Percentiles rank a stretch among this genome's conserved stretches.
Evolutionary conservation across 2,888 invertebrate species (phyloP).

Genomic region (Lasioglossum oenotherae): DNA sequence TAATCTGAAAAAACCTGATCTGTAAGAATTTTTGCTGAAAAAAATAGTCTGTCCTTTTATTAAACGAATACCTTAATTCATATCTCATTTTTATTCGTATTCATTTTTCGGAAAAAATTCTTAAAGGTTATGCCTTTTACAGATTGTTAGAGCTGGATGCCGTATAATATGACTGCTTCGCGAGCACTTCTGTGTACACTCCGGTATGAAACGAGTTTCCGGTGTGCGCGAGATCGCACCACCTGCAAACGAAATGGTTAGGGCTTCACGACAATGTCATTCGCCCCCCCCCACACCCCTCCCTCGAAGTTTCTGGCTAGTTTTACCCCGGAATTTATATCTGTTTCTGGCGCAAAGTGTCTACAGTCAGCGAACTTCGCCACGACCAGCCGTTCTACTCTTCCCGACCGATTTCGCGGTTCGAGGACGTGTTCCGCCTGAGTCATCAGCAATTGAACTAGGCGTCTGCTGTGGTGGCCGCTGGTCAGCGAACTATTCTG

Average conservation of each 20-base stretch:
- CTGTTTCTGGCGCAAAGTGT: constrained; percentile 21
- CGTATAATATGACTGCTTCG: background rate
- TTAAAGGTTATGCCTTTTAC: background rate
- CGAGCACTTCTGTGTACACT: constrained; percentile 11
- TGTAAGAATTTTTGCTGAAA: background rate
- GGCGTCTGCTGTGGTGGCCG: background rate
- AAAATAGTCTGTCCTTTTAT: background rate
- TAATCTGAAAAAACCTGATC: background rate
- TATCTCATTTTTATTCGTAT: too few species aligned
- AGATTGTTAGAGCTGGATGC: background rate
- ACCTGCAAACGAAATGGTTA: constrained; percentile 41
- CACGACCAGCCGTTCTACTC: constrained; percentile 9
- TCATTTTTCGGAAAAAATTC: background rate
- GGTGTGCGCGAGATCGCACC: background rate
- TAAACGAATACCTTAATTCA: background rate
- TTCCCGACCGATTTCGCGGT: constrained; percentile 13
- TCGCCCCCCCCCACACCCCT: background rate
- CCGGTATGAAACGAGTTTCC: constrained; percentile 37
- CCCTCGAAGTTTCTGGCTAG: constrained; percentile 32
- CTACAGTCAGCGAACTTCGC: constrained; percentile 23
- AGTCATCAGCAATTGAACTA: constrained; percentile 3
- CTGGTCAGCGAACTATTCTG: background rate
- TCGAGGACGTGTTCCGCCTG: background rate
- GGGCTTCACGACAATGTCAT: constrained; percentile 34
- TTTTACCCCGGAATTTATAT: constrained; percentile 39